phyloP scores from a whole-genome alignment of 1,140 invertebrate genomes.

The Lucilia cuprina region DNA sequence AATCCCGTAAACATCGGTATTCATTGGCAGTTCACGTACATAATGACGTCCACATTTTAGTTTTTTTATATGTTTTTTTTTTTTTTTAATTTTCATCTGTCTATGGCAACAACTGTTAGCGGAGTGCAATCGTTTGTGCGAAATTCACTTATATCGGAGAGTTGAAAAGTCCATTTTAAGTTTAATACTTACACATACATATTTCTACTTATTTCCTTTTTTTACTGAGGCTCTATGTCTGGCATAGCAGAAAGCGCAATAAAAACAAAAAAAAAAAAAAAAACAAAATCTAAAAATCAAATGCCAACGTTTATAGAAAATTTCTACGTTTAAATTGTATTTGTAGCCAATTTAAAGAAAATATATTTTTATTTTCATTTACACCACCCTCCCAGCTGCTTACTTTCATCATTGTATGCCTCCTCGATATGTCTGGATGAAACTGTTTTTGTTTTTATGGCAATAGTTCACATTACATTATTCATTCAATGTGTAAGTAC shows the following conservation, averaged over 20 bases:
- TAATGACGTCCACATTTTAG: not conserved
- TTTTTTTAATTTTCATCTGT: not conserved
- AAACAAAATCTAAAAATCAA: not conserved
- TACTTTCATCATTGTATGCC: too few relatives aligned
- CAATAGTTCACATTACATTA: not conserved
- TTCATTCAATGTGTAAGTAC: not conserved
- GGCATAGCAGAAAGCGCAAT: not conserved
- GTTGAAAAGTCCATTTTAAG: constrained; percentile 14
- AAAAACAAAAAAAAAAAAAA: not conserved
- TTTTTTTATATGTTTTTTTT: too few relatives aligned
- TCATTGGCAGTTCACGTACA: not conserved
- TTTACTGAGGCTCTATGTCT: not conserved
- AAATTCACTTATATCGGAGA: not conserved
- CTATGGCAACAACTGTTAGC: not conserved
- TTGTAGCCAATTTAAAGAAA: constrained; percentile 7
- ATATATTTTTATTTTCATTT: not conserved
- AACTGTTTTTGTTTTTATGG: not conserved
- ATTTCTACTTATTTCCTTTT: not conserved
- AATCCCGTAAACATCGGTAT: too few relatives aligned
- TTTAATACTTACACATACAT: not conserved
- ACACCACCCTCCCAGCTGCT: not conserved
- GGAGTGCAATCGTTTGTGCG: not conserved
- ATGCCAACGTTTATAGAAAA: not conserved
- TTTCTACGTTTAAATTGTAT: not conserved
- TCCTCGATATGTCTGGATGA: not conserved